These are phyloP conservation scores for Laspeyria flexula DNA, from an alignment of 2,888 invertebrate species.

Conservation along the genomic window DNA sequence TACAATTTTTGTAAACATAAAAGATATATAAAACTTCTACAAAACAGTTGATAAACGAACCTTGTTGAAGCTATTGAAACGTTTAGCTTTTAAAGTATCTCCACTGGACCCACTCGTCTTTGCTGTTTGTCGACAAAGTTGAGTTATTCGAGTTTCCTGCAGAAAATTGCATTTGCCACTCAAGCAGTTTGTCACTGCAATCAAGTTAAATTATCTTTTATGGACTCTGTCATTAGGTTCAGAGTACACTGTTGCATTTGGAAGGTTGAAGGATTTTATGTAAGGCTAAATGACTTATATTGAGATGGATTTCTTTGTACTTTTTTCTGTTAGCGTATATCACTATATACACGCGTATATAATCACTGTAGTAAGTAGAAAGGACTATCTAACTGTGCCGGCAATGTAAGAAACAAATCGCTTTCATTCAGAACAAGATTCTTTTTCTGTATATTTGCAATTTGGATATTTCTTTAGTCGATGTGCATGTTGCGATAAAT, in stretches of 20 bases:
- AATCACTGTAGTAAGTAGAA: too few species aligned
- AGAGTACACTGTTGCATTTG: not conserved
- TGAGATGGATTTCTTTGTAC: too few species aligned
- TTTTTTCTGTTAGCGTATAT: too few species aligned
- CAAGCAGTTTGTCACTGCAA: not conserved
- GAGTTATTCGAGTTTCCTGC: not conserved
- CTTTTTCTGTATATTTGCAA: too few species aligned
- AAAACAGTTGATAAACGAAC: not conserved
- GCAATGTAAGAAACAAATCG: too few species aligned
- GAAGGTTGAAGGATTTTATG: too few species aligned
- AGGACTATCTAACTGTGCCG: too few species aligned
- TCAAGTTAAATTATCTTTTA: not conserved
- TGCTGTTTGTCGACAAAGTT: not conserved
- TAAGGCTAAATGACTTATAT: not conserved
- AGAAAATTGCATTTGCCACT: slow-evolving; percentile 1
- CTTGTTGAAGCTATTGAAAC: not conserved
- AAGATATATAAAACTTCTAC: not conserved
- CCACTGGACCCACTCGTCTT: not conserved
- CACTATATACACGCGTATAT: too few species aligned
- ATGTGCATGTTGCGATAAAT: too few species aligned
- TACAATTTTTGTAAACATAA: not conserved
- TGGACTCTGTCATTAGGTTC: not conserved
- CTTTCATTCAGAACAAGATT: too few species aligned
- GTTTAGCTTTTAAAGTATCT: not conserved
- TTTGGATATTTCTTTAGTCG: too few species aligned